A percentile compares a stretch with the other conserved stretches of the same genome.
These are phyloP conservation scores for Temnopleurus reevesii DNA, from an alignment of 53 echinoderm and acorn worm genomes.

Conservation along the genomic window DNA sequence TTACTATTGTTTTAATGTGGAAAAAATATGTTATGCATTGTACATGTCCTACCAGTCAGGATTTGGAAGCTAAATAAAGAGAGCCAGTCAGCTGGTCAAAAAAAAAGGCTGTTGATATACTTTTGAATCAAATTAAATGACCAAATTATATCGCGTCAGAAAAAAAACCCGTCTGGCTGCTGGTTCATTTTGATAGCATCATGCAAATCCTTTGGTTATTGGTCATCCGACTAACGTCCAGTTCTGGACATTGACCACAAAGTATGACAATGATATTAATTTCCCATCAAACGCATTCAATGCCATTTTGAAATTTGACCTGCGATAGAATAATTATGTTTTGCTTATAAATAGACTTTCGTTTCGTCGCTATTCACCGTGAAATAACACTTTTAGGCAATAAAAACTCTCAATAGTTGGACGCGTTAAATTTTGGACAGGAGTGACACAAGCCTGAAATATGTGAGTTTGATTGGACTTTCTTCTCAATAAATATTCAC, in stretches of 20 bases:
- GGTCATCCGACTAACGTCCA: conserved; percentile 19
- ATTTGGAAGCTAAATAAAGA: no score
- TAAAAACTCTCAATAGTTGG: conserved; percentile 12
- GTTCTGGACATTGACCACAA: background rate
- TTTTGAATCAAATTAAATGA: background rate
- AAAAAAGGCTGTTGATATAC: background rate
- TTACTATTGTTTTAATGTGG: no score
- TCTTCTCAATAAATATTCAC: conserved; percentile 40
- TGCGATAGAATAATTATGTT: conserved; percentile 21
- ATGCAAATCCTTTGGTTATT: background rate
- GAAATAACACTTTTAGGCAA: conserved; percentile 10
- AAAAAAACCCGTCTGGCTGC: background rate
- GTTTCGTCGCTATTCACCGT: conserved; percentile 21
- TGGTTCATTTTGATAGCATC: background rate
- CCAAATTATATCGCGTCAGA: background rate
- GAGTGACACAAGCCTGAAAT: background rate
- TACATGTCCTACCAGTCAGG: no score
- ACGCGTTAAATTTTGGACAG: conserved; percentile 6
- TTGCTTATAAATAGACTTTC: conserved; percentile 24
- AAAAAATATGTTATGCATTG: no score
- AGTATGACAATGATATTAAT: conserved; percentile 18
- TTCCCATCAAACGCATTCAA: background rate
- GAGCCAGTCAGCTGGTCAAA: no score
- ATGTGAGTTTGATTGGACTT: conserved; percentile 13
- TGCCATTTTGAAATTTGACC: conserved; percentile 21